These are phyloP conservation scores for Drosophila diplacantha DNA, from an alignment of 2,888 invertebrate genomes.

Conservation along the genomic window DNA sequence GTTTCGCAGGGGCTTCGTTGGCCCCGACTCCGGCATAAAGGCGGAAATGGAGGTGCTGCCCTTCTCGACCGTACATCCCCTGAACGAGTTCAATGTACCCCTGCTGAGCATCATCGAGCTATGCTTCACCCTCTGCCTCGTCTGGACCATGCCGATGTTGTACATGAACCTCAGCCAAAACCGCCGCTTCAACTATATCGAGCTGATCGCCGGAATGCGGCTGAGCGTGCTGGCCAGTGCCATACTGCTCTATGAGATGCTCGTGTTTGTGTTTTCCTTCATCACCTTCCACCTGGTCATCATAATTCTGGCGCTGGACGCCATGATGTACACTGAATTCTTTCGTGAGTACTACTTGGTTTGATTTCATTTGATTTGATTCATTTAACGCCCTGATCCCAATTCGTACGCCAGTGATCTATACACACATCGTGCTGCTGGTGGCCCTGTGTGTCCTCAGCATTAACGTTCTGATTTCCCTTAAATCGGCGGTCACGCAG, in stretches of 20 bases:
- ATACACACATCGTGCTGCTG: slow-evolving; percentile 8
- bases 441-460: slow-evolving; percentile 35
- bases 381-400: too few relatives aligned
- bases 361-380: background rate
- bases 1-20: slow-evolving; percentile 17
- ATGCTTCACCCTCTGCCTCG: slow-evolving; percentile 18
- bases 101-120: slow-evolving; percentile 4
- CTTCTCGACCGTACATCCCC: slow-evolving; percentile 6
- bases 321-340: slow-evolving; percentile 6
- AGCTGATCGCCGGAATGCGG: slow-evolving; percentile 31
- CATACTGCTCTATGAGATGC: slow-evolving; percentile 14
- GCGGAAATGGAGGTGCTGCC: slow-evolving; percentile 16
- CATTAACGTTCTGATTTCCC: slow-evolving; percentile 34
- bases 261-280: background rate
- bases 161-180: background rate
- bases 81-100: background rate
- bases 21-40: slow-evolving; percentile 9
- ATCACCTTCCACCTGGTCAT: slow-evolving; percentile 8
- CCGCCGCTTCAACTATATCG: slow-evolving; percentile 14
- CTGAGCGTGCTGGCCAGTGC: slow-evolving; percentile 6
- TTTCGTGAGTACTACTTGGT: slow-evolving; percentile 7
- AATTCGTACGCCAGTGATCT: background rate
- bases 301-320: background rate
- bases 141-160: slow-evolving; percentile 31
- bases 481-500: slow-evolving; percentile 22